Evolutionary conservation across 2,113 vertebrate genomes (phyloP).

Genomic region (Prionailurus viverrinus): DNA sequence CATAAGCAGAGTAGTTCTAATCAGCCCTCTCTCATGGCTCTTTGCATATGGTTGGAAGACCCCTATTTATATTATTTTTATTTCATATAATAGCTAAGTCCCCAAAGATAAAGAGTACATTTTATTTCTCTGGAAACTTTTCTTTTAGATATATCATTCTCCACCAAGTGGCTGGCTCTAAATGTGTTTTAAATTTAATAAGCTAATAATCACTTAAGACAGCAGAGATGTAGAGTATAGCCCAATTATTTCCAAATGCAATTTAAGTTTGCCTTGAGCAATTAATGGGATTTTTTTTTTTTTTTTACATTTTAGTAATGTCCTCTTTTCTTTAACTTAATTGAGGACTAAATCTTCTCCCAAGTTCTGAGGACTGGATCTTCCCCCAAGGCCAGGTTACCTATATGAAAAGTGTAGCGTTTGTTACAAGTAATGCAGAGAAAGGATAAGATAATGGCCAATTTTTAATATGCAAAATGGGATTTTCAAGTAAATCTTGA

Average conservation of each 20-base stretch:
- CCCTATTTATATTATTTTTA: background rate
- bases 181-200: conserved; percentile 7
- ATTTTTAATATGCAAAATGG: background rate
- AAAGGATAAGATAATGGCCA: background rate
- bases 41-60: background rate
- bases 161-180: background rate
- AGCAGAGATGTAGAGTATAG: background rate
- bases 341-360: background rate
- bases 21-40: background rate
- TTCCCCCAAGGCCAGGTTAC: background rate
- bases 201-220: background rate
- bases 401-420: background rate
- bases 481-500: conserved; percentile 10
- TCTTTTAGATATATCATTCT: background rate
- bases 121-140: conserved; percentile 56
- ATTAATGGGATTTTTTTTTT: background rate
- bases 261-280: background rate
- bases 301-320: conserved; percentile 33
- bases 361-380: background rate
- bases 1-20: background rate
- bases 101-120: background rate
- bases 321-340: background rate
- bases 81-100: background rate
- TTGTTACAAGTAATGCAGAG: background rate
- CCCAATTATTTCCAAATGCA: conserved; percentile 1